Evolutionary conservation across 2,797 vertebrate species (phyloP).

Genomic region (Pyrrhura leucotis): DNA sequence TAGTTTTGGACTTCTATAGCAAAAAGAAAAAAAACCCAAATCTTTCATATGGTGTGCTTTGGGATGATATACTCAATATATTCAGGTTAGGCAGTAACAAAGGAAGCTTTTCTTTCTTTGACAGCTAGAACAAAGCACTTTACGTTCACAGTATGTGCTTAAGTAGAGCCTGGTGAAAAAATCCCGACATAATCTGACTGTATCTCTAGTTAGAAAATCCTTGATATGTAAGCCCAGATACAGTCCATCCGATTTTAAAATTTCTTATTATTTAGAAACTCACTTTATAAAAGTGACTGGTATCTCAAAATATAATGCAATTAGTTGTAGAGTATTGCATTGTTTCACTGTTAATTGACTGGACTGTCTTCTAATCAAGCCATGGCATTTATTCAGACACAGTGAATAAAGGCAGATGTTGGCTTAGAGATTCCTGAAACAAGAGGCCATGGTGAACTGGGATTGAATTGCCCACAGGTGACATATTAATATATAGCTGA

Average conservation of each 20-base stretch:
- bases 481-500: neutral
- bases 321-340: neutral
- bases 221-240: neutral
- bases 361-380: neutral
- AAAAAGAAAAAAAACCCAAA: neutral
- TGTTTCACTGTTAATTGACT: neutral
- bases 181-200: neutral
- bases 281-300: neutral
- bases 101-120: neutral
- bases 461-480: accelerated
- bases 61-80: neutral
- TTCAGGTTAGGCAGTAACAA: neutral
- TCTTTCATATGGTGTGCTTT: neutral
- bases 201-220: neutral
- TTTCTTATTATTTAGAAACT: neutral
- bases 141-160: neutral
- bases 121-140: slow-evolving; percentile 6
- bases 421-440: neutral
- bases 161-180: neutral
- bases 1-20: neutral
- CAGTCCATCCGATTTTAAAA: neutral
- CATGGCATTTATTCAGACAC: neutral
- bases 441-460: neutral
- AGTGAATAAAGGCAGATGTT: neutral
- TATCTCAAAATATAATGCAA: neutral